These are phyloP conservation scores for Synanthedon formicaeformis DNA, from an alignment of 2,888 invertebrate species.

Conservation along the genomic window DNA sequence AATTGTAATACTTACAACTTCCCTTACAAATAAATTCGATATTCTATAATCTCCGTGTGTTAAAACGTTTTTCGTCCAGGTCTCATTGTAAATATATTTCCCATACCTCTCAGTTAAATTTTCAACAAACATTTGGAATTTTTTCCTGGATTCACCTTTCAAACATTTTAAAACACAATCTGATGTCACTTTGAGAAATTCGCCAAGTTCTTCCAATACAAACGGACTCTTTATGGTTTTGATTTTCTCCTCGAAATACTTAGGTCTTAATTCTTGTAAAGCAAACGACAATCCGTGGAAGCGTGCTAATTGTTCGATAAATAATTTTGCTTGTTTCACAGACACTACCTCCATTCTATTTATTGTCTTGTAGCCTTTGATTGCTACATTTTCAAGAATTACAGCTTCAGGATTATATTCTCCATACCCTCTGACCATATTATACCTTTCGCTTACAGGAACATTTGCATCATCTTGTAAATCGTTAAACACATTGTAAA, in stretches of 20 bases:
- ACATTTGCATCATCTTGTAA: slow-evolving; percentile 17
- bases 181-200: slow-evolving; percentile 13
- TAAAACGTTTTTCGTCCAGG: slow-evolving; percentile 16
- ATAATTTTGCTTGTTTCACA: slow-evolving; percentile 17
- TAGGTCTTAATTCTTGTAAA: slow-evolving; percentile 13
- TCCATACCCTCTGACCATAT: slow-evolving; percentile 12
- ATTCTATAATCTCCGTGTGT: slow-evolving; percentile 44
- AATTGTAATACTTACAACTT: slow-evolving; percentile 23
- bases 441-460: slow-evolving; percentile 12
- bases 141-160: slow-evolving; percentile 12
- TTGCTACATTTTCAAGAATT: slow-evolving; percentile 19
- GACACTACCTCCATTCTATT: slow-evolving; percentile 15
- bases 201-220: slow-evolving; percentile 20
- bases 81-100: slow-evolving; percentile 13
- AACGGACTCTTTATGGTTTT: slow-evolving; percentile 12
- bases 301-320: slow-evolving; percentile 19
- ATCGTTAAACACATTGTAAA: slow-evolving; percentile 13
- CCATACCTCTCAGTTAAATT: slow-evolving; percentile 13
- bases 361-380: slow-evolving; percentile 18
- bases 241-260: slow-evolving; percentile 11
- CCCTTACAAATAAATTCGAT: slow-evolving; percentile 37
- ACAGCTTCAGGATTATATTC: slow-evolving; percentile 14
- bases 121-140: slow-evolving; percentile 13
- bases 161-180: slow-evolving; percentile 14
- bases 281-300: slow-evolving; percentile 22